Evolutionary conservation across 2,113 vertebrate species (phyloP).

Genomic region (Ptyas mucosa): DNA sequence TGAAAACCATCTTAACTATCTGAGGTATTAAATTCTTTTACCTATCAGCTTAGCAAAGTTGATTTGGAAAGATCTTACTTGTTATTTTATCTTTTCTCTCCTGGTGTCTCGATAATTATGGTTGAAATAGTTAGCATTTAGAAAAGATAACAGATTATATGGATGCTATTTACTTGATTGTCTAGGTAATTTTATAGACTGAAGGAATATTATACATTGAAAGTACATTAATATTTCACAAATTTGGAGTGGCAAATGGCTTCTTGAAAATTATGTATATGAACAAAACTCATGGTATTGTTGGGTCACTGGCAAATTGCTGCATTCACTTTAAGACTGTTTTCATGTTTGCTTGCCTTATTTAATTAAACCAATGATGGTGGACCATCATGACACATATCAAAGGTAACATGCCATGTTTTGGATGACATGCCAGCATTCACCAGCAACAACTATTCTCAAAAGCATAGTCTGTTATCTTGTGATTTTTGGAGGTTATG

Average conservation of each 20-base stretch:
- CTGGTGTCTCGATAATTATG: not conserved
- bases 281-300: not conserved
- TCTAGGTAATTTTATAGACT: not conserved
- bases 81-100: not conserved
- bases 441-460: not conserved
- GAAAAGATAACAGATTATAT: not conserved
- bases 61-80: not conserved
- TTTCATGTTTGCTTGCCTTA: not conserved
- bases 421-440: not conserved
- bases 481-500: not conserved
- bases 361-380: not conserved
- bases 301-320: not conserved
- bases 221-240: not conserved
- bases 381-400: not conserved
- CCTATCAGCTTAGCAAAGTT: not conserved
- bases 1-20: not conserved
- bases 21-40: not conserved
- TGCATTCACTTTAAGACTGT: not conserved
- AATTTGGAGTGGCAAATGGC: not conserved
- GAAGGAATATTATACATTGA: not conserved
- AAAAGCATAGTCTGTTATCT: not conserved
- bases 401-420: not conserved
- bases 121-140: not conserved
- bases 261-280: not conserved
- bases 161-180: not conserved